Percentiles rank a stretch among this genome's conserved stretches.
phyloP scores from a whole-genome alignment of 1,140 invertebrate species.

The Drosophila sechellia region DNA sequence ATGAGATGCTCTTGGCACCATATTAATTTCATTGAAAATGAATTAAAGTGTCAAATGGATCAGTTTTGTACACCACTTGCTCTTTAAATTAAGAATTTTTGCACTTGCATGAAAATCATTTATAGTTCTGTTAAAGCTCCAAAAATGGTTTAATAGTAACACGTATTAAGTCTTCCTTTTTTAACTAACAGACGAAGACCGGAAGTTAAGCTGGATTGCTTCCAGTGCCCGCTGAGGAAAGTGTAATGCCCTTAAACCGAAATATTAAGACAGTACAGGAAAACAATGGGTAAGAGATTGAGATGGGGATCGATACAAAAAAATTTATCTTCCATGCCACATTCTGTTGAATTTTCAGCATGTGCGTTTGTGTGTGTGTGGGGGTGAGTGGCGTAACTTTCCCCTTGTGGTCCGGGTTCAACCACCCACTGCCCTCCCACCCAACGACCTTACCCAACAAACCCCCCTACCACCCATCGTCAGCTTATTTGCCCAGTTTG shows the following conservation, averaged over 20 bases:
- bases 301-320: constrained; percentile 23
- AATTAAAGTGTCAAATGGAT: too few relatives aligned
- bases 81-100: too few relatives aligned
- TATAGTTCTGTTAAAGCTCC: too few relatives aligned
- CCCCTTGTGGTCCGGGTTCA: constrained; percentile 65
- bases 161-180: too few relatives aligned
- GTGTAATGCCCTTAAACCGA: neutral
- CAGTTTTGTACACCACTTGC: too few relatives aligned
- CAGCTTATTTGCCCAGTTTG: constrained; percentile 69
- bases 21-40: neutral
- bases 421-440: neutral
- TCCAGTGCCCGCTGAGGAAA: neutral
- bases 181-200: neutral
- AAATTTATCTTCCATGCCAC: constrained; percentile 56
- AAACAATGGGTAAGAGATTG: constrained; percentile 3
- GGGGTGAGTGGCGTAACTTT: constrained; percentile 60
- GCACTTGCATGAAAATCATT: too few relatives aligned
- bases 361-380: constrained; percentile 26
- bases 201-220: neutral
- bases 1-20: constrained; percentile 15
- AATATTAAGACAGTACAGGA: neutral
- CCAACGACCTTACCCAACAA: constrained; percentile 7
- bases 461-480: neutral
- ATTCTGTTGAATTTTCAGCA: constrained; percentile 60
- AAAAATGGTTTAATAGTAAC: too few relatives aligned